Evolutionary conservation across 2,888 invertebrate genomes (phyloP).

Genomic region (Diplolepis rosae): DNA sequence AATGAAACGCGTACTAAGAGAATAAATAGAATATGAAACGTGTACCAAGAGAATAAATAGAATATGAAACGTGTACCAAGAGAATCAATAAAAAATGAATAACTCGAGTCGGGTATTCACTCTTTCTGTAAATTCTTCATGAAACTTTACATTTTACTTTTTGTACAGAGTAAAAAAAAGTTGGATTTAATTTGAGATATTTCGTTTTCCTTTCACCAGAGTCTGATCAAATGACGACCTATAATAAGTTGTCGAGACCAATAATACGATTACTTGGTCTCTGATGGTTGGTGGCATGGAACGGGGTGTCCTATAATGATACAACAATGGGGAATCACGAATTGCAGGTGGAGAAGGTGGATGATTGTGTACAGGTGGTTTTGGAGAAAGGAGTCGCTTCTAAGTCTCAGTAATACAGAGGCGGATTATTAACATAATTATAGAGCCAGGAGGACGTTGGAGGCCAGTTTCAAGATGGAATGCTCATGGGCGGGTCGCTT

Average conservation of each 20-base stretch:
- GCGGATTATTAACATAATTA: slow-evolving; percentile 56
- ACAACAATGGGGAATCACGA: not conserved
- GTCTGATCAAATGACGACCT: not conserved
- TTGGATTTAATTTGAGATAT: not conserved
- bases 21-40: too few species aligned
- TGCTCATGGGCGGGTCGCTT: slow-evolving; percentile 55
- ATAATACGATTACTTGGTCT: not conserved
- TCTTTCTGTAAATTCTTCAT: too few species aligned
- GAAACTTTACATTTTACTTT: too few species aligned
- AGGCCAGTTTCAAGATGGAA: slow-evolving; percentile 22
- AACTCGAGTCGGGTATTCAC: too few species aligned
- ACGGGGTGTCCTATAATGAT: not conserved
- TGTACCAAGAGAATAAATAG: too few species aligned
- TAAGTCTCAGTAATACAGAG: slow-evolving; percentile 34
- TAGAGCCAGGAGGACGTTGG: slow-evolving; percentile 32
- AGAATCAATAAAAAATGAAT: too few species aligned
- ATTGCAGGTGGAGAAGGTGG: not conserved
- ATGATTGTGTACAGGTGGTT: not conserved
- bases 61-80: too few species aligned
- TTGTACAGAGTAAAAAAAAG: too few species aligned
- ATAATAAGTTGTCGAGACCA: not conserved
- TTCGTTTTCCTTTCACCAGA: not conserved
- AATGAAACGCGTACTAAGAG: too few species aligned
- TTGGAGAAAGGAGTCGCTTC: not conserved
- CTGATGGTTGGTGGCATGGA: not conserved